Conservation (phyloP, 1,140 invertebrate species). For the Drosophila sechellia region DNA sequence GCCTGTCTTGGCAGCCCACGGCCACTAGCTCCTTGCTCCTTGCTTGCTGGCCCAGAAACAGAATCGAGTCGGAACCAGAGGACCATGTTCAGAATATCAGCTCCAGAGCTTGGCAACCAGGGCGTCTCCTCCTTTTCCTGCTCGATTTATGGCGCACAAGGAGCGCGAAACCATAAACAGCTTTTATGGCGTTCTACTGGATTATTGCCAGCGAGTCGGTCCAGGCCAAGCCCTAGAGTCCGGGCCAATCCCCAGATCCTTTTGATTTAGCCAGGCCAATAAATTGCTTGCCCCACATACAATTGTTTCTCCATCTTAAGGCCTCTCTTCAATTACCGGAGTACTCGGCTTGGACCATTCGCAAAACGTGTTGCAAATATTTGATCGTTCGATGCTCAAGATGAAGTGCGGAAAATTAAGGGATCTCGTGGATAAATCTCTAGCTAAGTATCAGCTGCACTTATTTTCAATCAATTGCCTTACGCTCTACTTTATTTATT, state of each 20-base stretch:
- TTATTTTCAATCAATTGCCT: neutral
- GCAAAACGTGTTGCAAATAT: slow-evolving; percentile 36
- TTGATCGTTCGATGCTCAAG: slow-evolving; percentile 12
- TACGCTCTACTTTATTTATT: too few relatives aligned
- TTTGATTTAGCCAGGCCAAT: slow-evolving; percentile 72
- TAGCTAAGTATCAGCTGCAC: neutral
- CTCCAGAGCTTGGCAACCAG: slow-evolving; percentile 14
- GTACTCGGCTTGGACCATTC: slow-evolving; percentile 22
- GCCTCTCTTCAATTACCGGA: slow-evolving; percentile 52
- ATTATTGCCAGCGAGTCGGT: slow-evolving; percentile 59
- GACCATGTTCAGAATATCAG: slow-evolving; percentile 26
- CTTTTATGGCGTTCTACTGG: slow-evolving; percentile 84
- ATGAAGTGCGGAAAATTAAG: neutral
- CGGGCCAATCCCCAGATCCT: slow-evolving; percentile 44
- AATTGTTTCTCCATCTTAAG: slow-evolving; percentile 58
- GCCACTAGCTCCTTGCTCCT: slow-evolving; percentile 17
- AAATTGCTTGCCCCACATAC: slow-evolving; percentile 66
- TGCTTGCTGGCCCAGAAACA: neutral
- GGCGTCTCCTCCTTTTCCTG: slow-evolving; percentile 53
- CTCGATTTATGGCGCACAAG: slow-evolving; percentile 80
- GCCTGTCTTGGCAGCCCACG: slow-evolving; percentile 53
- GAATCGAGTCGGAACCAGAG: neutral
- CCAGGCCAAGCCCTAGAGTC: slow-evolving; percentile 10
- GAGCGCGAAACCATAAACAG: slow-evolving; percentile 84
- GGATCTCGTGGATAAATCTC: slow-evolving; percentile 3